These are phyloP conservation scores for Platalea minor DNA, from an alignment of 2,797 vertebrate species.

Conservation along the genomic window DNA sequence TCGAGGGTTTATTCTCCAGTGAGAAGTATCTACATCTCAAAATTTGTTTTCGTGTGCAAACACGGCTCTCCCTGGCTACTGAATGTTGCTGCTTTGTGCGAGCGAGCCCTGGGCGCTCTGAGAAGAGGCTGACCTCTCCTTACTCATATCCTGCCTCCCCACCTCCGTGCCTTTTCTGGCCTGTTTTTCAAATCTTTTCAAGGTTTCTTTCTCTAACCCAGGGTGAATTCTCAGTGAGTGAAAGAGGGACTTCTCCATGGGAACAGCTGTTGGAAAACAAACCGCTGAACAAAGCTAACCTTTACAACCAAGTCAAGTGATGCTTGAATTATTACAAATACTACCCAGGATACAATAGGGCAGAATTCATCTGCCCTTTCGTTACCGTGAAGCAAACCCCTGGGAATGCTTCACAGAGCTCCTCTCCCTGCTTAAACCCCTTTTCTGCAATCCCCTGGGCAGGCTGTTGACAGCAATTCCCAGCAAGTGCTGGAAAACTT, in stretches of 20 bases:
- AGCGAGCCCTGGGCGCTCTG: not conserved
- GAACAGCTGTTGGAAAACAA: conserved; percentile 63
- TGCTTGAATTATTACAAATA: conserved; percentile 58
- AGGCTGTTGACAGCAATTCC: not conserved
- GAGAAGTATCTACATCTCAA: not conserved
- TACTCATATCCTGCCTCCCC: conserved; percentile 7
- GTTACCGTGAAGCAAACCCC: conserved; percentile 3
- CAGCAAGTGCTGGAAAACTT: not conserved
- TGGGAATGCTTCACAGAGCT: not conserved
- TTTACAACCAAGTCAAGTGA: conserved; percentile 57
- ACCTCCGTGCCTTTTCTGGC: not conserved
- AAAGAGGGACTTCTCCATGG: conserved; percentile 62
- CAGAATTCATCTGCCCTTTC: conserved; percentile 35
- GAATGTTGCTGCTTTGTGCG: not conserved
- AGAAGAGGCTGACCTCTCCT: conserved; percentile 25
- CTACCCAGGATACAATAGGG: conserved; percentile 34
- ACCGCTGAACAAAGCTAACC: conserved; percentile 52
- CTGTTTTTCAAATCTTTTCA: conserved; percentile 52
- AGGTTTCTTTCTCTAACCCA: conserved; percentile 7
- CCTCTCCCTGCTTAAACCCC: not conserved
- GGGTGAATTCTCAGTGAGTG: conserved; percentile 35
- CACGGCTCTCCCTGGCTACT: not conserved
- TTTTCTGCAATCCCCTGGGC: not conserved
- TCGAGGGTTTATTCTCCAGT: not conserved
- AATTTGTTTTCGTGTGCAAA: conserved; percentile 27